Evolutionary conservation across 2,888 invertebrate genomes (phyloP), one percentile per base, ranked within the genome.

Genomic region (Drosophila emarginata): DNA sequence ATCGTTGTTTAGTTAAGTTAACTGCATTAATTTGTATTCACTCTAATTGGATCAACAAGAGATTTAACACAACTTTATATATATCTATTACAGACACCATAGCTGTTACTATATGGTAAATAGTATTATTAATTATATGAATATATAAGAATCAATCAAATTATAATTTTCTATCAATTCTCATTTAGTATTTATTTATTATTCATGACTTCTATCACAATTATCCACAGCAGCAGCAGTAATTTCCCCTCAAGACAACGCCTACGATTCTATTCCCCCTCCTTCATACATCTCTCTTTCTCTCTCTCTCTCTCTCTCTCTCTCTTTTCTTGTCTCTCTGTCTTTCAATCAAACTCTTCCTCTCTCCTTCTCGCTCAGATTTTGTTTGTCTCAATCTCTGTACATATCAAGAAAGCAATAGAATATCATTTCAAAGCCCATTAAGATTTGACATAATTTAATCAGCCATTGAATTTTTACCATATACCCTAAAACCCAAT

Each of bases 391-490:
- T 32, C 61, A 63, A 50, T 11, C 1, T 72, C 58, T 15, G 12
- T 40, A 4, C 23, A 39, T n/a, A 72, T 67, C 65, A 61, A 68
- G 52, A 53, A 67, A 73, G 59, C 59, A 78, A 67, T 67, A 70
- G 72, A 87, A 87, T 78, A 62, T 64, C 76, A 82, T 82, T 86
- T 75, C 73, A 63, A 87, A 82, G 72, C 74, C 80, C 78, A 86
- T 88, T 83, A 88, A 83, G 86, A 86, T 82, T 83, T 88, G 83
- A 83, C 88, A 88, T 88, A 83, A 83, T 86, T 83, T 79, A 76
- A 59, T 67, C 61, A 70, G 57, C 52, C 69, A 78, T 78, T 87
- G 81, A 67, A 76, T 72, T 83, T 83, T 74, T 74, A 74, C 66
- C 72, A 58, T 32, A 52, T 37, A 62, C 6, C 57, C 26, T 18